Evolutionary conservation across 2,888 invertebrate species (phyloP).

Genomic region (Tinea semifulvella): DNA sequence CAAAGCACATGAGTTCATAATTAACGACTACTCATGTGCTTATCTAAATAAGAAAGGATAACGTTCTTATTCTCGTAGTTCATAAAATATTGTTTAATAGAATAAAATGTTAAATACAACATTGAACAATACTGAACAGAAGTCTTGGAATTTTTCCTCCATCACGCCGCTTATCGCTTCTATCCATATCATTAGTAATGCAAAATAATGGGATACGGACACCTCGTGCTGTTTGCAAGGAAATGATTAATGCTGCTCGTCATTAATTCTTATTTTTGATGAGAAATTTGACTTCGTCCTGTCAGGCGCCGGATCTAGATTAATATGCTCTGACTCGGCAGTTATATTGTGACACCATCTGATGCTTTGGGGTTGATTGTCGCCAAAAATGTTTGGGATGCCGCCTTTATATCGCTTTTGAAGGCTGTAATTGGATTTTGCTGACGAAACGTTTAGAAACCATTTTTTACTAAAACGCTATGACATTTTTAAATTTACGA

Average conservation of each 20-base stretch:
- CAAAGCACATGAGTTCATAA: no score
- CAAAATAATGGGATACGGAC: slow-evolving; percentile 66
- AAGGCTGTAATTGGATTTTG: slow-evolving; percentile 8
- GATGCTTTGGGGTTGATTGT: slow-evolving; percentile 13
- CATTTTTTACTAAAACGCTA: background rate
- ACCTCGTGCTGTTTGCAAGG: slow-evolving; percentile 64
- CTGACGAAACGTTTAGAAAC: background rate
- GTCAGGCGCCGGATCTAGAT: slow-evolving; percentile 63
- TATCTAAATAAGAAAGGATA: no score
- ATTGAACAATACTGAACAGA: slow-evolving; percentile 25
- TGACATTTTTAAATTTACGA: background rate
- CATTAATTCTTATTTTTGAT: slow-evolving; percentile 68
- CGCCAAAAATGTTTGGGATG: slow-evolving; percentile 16
- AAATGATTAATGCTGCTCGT: slow-evolving; percentile 63
- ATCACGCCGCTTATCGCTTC: slow-evolving; percentile 54
- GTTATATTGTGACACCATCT: slow-evolving; percentile 35
- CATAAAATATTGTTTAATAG: no score
- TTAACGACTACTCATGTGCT: no score
- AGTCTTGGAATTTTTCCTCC: slow-evolving; percentile 47
- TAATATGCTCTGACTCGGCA: slow-evolving; percentile 64
- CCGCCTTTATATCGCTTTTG: slow-evolving; percentile 8
- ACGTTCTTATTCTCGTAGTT: no score
- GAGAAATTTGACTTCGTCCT: slow-evolving; percentile 65
- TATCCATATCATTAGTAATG: slow-evolving; percentile 67
- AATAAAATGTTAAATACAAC: no score